phyloP scores from a whole-genome alignment of 2,113 vertebrate genomes.

The Paracanthobrama guichenoti region DNA sequence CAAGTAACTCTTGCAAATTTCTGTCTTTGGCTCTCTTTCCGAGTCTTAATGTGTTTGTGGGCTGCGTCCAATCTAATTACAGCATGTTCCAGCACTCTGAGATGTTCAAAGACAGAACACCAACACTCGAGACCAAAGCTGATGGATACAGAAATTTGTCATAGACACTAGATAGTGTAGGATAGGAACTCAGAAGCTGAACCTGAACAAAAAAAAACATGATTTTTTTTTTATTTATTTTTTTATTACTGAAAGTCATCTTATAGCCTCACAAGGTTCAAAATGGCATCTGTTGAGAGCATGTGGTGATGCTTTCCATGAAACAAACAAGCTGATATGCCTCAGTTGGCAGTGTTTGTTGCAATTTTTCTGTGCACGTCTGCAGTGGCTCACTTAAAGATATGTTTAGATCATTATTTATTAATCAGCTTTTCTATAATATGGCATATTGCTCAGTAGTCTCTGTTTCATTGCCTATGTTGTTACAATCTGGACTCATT shows the following conservation, averaged over 20 bases:
- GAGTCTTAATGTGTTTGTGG: constrained; percentile 45
- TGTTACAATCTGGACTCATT: neutral
- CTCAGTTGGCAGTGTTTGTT: neutral
- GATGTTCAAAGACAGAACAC: constrained; percentile 22
- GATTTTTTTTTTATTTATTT: no score
- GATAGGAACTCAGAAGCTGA: neutral
- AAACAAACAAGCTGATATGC: constrained; percentile 12
- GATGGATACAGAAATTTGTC: constrained; percentile 14
- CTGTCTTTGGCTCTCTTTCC: constrained; percentile 43
- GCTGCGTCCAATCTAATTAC: constrained; percentile 52
- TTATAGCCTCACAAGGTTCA: neutral
- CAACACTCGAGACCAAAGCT: constrained; percentile 14
- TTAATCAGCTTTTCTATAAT: neutral
- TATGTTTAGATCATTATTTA: neutral
- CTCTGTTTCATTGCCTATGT: neutral
- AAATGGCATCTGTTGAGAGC: neutral
- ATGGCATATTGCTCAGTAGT: neutral
- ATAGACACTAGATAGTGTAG: constrained; percentile 14
- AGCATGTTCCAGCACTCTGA: constrained; percentile 37
- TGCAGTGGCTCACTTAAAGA: neutral
- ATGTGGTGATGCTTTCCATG: neutral
- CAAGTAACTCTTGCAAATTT: constrained; percentile 40
- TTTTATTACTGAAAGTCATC: neutral
- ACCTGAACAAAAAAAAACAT: constrained; percentile 6
- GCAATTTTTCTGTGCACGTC: neutral